Conservation (phyloP, 2,888 invertebrate genomes). For the Laothoe populi region DNA sequence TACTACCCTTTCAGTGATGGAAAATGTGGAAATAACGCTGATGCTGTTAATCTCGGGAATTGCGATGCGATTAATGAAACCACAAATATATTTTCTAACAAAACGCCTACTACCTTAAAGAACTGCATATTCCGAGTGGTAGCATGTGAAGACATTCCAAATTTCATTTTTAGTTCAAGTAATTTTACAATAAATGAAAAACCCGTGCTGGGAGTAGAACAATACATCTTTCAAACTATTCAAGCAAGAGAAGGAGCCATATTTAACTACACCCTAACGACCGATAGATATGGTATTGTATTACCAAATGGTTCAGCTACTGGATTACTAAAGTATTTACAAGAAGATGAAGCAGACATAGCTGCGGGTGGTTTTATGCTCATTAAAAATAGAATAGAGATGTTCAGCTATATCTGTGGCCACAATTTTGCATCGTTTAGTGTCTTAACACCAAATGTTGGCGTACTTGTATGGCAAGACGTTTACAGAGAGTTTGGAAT, state of each 20-base stretch:
- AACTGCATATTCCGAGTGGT: slow-evolving; percentile 56
- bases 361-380: slow-evolving; percentile 56
- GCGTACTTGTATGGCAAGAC: slow-evolving; percentile 54
- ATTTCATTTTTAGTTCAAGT: slow-evolving; percentile 48
- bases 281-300: slow-evolving; percentile 49
- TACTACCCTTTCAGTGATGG: slow-evolving; percentile 53
- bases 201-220: slow-evolving; percentile 54
- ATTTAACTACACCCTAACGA: slow-evolving; percentile 45
- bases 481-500: slow-evolving; percentile 56
- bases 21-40: slow-evolving; percentile 51
- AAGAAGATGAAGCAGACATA: slow-evolving; percentile 51
- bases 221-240: slow-evolving; percentile 56
- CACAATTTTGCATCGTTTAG: slow-evolving; percentile 50
- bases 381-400: slow-evolving; percentile 53
- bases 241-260: slow-evolving; percentile 47
- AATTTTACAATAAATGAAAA: slow-evolving; percentile 45
- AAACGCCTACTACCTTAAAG: slow-evolving; percentile 37
- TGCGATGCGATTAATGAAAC: slow-evolving; percentile 43
- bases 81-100: slow-evolving; percentile 38
- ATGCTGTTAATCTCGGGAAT: slow-evolving; percentile 43
- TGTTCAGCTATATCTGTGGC: slow-evolving; percentile 63
- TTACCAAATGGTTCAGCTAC: slow-evolving; percentile 56
- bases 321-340: slow-evolving; percentile 52
- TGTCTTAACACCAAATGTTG: slow-evolving; percentile 51
- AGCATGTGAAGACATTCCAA: slow-evolving; percentile 50